Evolutionary conservation across 1,140 invertebrate species (phyloP), one percentile per base, ranked within the genome.

Genomic region (Trichomalopsis sarcophagae): DNA sequence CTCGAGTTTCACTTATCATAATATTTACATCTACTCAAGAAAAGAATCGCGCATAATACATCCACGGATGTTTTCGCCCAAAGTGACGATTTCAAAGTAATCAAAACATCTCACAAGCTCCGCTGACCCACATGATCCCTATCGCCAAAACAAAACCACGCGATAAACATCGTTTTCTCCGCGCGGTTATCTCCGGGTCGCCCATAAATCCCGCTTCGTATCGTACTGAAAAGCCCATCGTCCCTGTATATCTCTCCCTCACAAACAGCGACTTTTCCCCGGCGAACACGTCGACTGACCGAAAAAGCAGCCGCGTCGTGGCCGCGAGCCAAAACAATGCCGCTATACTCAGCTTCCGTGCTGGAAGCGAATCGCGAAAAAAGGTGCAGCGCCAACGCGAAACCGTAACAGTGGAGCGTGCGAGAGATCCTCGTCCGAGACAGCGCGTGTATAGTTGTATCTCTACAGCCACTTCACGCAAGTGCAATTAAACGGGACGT

Each of bases 321-420:
- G 71, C 71, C 2, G 10, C 11, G 21, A 33, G 74, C 74, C 74
- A 75, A 75, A 75, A 75, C 74, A 75, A 75, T 75, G 21, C 27
- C 69, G 69, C 69, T 33, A 71, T 11, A 33, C 11, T 33, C 27
- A 33, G 69, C 69, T 33, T 40, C 74, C 74, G 74, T 44, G 40
- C 40, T 44, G 30, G 36, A 73, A 81, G 33, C n/a, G 69, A 30
- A 80, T 68, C 62, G 21, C 4, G 30, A 79, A 21, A 30, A 69
- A 21, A 66, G 44, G 23, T 44, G 21, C 23, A 47, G 30, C 47
- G n/a, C 7, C 23, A 66, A 14, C 47, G 84, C 78, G 76, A 86
- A 88, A 88, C 88, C 80, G 87, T 88, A 88, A 86, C 78, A 89
- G 87, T 87, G 83, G 84, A 88, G 85, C 88, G 87, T 87, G 87